phyloP scores from a whole-genome alignment of 2,797 vertebrate species.

The Capromys pilorides region DNA sequence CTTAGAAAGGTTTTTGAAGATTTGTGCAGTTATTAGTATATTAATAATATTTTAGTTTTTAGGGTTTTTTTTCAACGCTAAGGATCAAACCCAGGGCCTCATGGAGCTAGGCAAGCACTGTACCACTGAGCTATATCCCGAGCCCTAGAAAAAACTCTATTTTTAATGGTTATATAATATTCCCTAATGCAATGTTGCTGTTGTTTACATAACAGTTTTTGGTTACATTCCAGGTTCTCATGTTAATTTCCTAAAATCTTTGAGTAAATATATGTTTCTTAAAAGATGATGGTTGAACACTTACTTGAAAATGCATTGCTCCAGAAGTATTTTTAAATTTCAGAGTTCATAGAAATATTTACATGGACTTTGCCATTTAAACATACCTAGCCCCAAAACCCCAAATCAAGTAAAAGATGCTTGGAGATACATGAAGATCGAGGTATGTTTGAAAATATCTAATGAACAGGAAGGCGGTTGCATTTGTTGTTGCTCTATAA shows the following conservation, averaged over 20 bases:
- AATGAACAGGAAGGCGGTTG: neutral
- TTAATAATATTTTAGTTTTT: neutral
- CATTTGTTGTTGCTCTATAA: neutral
- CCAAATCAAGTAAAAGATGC: neutral
- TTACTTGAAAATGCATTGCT: neutral
- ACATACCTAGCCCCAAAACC: neutral
- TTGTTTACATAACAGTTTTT: neutral
- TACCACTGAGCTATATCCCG: neutral
- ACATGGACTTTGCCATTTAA: neutral
- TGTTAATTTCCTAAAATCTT: neutral
- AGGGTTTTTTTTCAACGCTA: neutral
- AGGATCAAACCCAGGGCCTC: neutral
- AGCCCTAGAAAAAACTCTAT: neutral
- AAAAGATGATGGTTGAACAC: neutral
- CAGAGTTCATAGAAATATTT: neutral
- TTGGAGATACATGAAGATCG: neutral
- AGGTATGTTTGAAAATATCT: neutral
- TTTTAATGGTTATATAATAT: neutral
- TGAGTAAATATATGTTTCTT: neutral
- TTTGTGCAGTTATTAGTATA: neutral
- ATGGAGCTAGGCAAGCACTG: neutral
- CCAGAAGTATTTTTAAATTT: neutral
- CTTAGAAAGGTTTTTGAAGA: neutral
- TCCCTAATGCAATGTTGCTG: neutral
- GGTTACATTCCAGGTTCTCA: neutral